phyloP scores from a whole-genome alignment of 2,113 vertebrate species.

The Ranitomeya imitator region DNA sequence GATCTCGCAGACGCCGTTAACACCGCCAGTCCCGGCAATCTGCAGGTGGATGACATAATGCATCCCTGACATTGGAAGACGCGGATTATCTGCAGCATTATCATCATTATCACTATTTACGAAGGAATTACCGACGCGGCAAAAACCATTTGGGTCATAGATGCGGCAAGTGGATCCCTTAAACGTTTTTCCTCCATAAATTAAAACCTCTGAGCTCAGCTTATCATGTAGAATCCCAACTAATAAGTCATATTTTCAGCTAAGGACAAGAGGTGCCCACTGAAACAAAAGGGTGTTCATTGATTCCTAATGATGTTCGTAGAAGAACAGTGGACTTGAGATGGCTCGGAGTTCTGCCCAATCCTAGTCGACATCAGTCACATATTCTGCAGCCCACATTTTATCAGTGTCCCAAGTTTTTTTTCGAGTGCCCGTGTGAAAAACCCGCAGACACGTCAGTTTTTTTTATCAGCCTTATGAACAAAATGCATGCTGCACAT shows the following conservation, averaged over 20 bases:
- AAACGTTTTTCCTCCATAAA: neutral
- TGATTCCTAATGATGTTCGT: neutral
- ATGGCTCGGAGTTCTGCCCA: too few relatives aligned
- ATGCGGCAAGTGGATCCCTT: neutral
- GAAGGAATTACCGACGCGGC: neutral
- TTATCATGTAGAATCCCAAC: neutral
- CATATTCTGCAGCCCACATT: too few relatives aligned
- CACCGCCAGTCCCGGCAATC: neutral
- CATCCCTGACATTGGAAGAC: neutral
- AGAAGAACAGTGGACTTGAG: neutral
- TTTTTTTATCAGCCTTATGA: too few relatives aligned
- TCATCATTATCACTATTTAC: neutral
- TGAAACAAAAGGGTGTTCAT: neutral
- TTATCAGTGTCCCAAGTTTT: too few relatives aligned
- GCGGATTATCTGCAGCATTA: neutral
- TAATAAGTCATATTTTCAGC: neutral
- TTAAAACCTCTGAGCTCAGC: neutral
- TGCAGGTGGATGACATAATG: neutral
- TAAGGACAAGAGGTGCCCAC: neutral
- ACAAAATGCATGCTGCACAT: too few relatives aligned
- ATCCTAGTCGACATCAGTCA: too few relatives aligned
- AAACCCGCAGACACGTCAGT: too few relatives aligned
- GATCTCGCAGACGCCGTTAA: slow-evolving; percentile 5
- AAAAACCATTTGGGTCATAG: neutral
- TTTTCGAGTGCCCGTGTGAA: too few relatives aligned